Evolutionary conservation across 2,113 vertebrate species (phyloP), one percentile per base, ranked within the genome.

Genomic region (Pteruthius melanotis): DNA sequence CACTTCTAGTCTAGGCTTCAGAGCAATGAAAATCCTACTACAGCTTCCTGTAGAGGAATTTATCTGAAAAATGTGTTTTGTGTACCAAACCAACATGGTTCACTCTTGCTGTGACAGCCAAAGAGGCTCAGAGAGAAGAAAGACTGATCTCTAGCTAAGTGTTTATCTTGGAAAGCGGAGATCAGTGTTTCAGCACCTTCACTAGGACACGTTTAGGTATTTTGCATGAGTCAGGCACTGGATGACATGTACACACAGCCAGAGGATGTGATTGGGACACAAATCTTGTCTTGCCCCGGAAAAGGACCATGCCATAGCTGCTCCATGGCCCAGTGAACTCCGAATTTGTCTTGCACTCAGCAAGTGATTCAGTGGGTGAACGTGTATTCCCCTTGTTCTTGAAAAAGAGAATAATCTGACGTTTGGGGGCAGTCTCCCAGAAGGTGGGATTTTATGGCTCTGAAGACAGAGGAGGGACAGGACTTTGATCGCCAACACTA

Each of bases 101-200:
- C 23, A 13, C 45, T 54, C 23, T 35, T 54, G 35, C 47, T 70
- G 44, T 52, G 71, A 74, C 83, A 26, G 40, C 31, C 16, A 45
- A 70, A 90, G 64, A 10, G 47, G 47, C 44, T 33, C 16, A 33
- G 64, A 77, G 44, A 63, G 76, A 60, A 86, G 47, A 35, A 89
- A 70, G 35, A 52, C 30, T 3, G 1, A 47, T 70, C 52, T 66
- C 52, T 33, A 63, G 54, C 11, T 54, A 52, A 81, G 33, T 89
- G 60, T 93, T 92, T 94, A 23, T 28, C 68, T 92, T 94, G 93
- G 68, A 83, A 89, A 91, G 56, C 1, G 2, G 49, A 94, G 80
- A 37, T 14, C 0, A 6, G 47, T 4, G 0, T 74, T 93, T 80
- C 54, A 74, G 63, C 75, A 74, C 44, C 35, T 81, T 90, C 83